Evolutionary conservation across 2,113 vertebrate species (phyloP), one percentile per base, ranked within the genome.

Genomic region (Nestor notabilis): DNA sequence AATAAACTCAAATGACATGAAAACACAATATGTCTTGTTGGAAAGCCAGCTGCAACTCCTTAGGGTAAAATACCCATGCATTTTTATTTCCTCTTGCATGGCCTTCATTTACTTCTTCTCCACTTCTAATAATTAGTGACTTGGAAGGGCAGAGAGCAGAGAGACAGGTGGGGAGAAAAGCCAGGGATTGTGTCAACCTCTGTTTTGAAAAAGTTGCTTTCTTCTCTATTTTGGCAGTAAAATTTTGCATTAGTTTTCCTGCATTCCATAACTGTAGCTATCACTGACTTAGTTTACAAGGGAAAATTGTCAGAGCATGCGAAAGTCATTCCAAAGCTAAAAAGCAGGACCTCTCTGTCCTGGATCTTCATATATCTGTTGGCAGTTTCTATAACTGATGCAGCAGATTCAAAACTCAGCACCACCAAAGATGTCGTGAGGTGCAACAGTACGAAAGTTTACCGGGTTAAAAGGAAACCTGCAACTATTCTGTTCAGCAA

Each of bases 311-410:
- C 83, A 72, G 60, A 49, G 56, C 55, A 85, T 91, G 93, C 52
- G 93, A 87, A 97, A 96, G 64, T 50, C 50, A 94, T 96, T 91
- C 81, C 61, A 89, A 87, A 96, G 74, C 60, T 79, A 76, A 94
- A 96, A 95, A 79, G 27, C 56, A 94, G 81, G 39, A 89, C 23
- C 35, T 89, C 72, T 75, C 0, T 50, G 33, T 71, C 84, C 52
- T 95, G 77, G 24, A 89, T 95, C 90, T 95, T 92, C n/a, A 6
- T 50, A 5, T 14, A 15, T 70, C 53, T 70, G n/a, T 52, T 96
- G 93, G 87, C 93, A 94, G 65, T 49, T 82, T 75, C 80, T 75
- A 20, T 95, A 93, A 94, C 71, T 44, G 87, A 96, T 95, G 61
- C 16, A 93, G 56, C 93, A 97, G 93, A 93, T 82, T 87, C 77